Evolutionary conservation across 30 jellyfish, hydroid and myxozoan species (phyloP), one percentile per base, ranked within the genome.

Genomic region (Cassiopea xamachana): DNA sequence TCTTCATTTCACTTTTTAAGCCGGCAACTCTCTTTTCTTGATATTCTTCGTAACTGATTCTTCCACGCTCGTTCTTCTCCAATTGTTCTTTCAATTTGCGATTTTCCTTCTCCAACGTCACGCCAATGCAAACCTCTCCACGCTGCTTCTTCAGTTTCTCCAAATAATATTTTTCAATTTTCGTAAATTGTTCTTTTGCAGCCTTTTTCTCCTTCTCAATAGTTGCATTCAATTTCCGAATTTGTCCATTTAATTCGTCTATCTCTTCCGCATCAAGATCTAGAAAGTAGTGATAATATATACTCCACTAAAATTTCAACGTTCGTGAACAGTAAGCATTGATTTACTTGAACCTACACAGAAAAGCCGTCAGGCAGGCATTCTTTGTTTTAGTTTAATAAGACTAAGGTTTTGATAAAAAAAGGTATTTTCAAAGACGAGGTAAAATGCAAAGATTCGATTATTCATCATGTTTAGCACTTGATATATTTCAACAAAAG

Each of bases 1-100:
- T 61, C 8, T 79, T 77, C 50, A 87, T 62, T 51, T 87, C 89
- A 16, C 81, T 70, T 74, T 85, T 85, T 62, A 85, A 60, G 8
- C 77, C 85, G 6, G 90, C 85, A 27, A 87, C 89, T 64, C 94
- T 61, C 47, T 78, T 69, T 48, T 87, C 94, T 15, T 87, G 94
- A 67, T 87, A 87, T 70, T 76, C 87, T 74, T 85, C 82, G 45
- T 85, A 71, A 17, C 73, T 67, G 1, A 16, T 51, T 55, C 82
- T 51, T 18, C 79, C 94, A 13, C 64, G 73, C 15, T 87, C 89
- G 10, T 60, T 79, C 51, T 68, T 64, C 8, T 61, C 89, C 79
- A 77, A 55, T 50, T 79, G 51, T 39, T 77, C 87, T 47, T 51
- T 51, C 69, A 77, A 61, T 39, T 77, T 76, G 47, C 62, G 49